Evolutionary conservation across 2,113 vertebrate genomes (phyloP), one percentile per base, ranked within the genome.

Genomic region (Sylvilagus bachmani): DNA sequence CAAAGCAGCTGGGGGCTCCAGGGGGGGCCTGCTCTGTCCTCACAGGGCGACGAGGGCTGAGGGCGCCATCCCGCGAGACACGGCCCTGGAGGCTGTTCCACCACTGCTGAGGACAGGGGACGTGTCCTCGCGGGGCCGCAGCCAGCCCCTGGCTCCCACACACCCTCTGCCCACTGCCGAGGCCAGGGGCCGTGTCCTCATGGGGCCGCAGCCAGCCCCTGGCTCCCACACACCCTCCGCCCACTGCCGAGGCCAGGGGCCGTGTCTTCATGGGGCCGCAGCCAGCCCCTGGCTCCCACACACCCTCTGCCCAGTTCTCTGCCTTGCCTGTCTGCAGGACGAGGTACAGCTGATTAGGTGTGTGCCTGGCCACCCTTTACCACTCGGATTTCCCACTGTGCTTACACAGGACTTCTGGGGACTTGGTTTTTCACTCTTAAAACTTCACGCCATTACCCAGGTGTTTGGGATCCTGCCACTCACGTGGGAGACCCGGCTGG

Each of bases 81-180:
- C 64, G 98, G 97, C 95, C 64, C 97, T 95, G 96, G 92, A 95
- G 98, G 98, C 67, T 97, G 98, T 91, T 98, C 98, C 87, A 97
- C 97, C 89, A 98, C 98, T 98, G 97, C 49, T 95, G 29, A 86
- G 19, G 75, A 97, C 94, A 90, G 79, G 12, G 14, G 77, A 11
- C 10, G 53, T 80, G 77, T 33, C 38, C 6, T 33, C 16, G 13
- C 0, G 58, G 27, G 36, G 44, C 6, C 6, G 44, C 44, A 44
- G 44, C 29, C 11, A 24, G 82, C 1, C 8, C 36, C 58, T 62
- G 44, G 6, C 44, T 71, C 29, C 69, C 53, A 49, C 24, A 49
- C 9, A 49, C 70, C 7, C n/a, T 7, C 27, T 89, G 21, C 58
- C 24, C 25, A 77, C 51, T n/a, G 5, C 25, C 10, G 70, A 12